phyloP scores from a whole-genome alignment of 2,888 invertebrate species.

The Cinara cedri region DNA sequence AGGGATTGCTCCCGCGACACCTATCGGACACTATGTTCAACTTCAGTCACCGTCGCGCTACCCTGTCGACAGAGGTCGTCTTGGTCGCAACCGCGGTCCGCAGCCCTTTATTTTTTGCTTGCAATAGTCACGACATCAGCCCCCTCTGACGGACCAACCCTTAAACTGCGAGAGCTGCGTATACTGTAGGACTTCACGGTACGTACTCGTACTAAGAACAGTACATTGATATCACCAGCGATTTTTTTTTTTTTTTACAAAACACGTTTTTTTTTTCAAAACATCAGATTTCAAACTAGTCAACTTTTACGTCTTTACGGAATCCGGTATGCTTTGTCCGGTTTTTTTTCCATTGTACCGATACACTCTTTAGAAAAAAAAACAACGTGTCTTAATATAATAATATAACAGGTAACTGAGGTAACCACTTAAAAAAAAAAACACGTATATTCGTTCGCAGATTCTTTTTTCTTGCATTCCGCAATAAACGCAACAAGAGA shows the following conservation, averaged over 20 bases:
- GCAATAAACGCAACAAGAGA: neutral
- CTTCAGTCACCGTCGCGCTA: neutral
- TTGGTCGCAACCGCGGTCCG: neutral
- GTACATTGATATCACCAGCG: neutral
- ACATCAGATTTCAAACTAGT: conserved; percentile 16
- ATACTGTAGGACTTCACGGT: neutral
- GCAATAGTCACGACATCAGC: neutral
- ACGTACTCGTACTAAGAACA: neutral
- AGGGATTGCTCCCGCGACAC: conserved; percentile 48
- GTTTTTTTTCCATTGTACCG: neutral
- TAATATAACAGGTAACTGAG: conserved; percentile 6
- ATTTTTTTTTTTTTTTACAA: neutral
- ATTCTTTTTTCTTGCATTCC: conserved; percentile 6
- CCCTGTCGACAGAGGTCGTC: conserved; percentile 42
- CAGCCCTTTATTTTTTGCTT: neutral
- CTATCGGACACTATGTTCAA: neutral
- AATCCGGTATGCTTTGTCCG: conserved; percentile 36
- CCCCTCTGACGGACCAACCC: conserved; percentile 34
- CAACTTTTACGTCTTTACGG: conserved; percentile 1
- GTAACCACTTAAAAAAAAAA: neutral
- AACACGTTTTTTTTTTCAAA: conserved; percentile 15
- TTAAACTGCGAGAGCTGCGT: neutral
- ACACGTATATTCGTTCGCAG: neutral
- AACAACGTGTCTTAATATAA: conserved; percentile 17
- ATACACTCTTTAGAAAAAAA: neutral